These are phyloP conservation scores for Aldabrachelys gigantea DNA, from an alignment of 2,113 vertebrate species.

Conservation along the genomic window DNA sequence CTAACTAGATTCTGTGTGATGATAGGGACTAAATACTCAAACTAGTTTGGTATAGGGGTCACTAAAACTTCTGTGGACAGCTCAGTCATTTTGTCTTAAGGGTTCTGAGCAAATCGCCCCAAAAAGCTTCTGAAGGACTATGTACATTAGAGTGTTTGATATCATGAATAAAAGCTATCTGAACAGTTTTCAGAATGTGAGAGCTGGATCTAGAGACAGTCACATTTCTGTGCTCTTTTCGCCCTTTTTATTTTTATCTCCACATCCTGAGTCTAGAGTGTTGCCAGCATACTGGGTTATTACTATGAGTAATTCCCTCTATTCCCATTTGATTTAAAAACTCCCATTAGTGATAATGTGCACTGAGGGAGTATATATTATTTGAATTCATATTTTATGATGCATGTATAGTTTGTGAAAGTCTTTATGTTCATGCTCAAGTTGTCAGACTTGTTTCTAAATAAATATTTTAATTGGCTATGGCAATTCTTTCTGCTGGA, in stretches of 20 bases:
- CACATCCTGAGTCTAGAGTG: not conserved
- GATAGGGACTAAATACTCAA: not conserved
- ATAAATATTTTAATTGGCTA: not conserved
- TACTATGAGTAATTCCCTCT: not conserved
- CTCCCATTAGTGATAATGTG: not conserved
- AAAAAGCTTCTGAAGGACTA: not conserved
- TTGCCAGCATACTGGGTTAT: not conserved
- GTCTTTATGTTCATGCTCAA: not conserved
- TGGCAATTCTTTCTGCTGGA: not conserved
- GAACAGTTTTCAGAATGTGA: not conserved
- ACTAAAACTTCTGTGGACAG: not conserved
- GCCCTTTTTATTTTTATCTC: not conserved
- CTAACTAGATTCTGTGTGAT: not conserved
- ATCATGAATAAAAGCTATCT: not conserved
- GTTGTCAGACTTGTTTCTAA: not conserved
- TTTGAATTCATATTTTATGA: not conserved
- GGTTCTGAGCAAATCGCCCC: not conserved
- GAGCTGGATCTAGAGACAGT: not conserved
- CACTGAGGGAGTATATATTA: not conserved
- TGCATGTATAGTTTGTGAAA: not conserved
- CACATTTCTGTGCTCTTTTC: not conserved
- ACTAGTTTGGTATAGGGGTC: accelerated
- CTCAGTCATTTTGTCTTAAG: not conserved
- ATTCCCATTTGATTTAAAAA: not conserved
- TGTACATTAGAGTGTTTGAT: not conserved